Evolutionary conservation across 2,888 invertebrate species (phyloP), one percentile per base, ranked within the genome.

Genomic region (Phrixothrix hirtus): DNA sequence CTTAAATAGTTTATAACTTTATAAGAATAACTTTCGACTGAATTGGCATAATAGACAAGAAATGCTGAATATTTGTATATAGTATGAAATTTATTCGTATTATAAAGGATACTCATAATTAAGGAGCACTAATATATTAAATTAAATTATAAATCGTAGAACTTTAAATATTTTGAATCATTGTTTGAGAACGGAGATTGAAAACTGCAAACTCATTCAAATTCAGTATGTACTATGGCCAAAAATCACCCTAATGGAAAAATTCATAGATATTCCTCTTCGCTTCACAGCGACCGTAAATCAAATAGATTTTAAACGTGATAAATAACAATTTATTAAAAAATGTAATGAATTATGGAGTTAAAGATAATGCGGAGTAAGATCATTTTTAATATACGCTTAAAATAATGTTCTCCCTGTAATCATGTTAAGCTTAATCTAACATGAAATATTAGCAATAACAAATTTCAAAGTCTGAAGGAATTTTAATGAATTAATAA

Each of bases 201-300:
- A 61, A 64, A 65, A 64, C 59, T 63, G 63, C 62, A 61, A 59
- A 58, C 61, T 60, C 62, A 64, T 65, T 64, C 60, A 57, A 62
- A 63, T 63, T 63, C 60, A 55, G 51, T 49, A 46, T 60, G 61
- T 62, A 57, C 56, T 54, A 58, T 51, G 55, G 59, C 59, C 60
- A 61, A 62, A 65, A 62, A 57, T 64, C 62, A 59, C 45, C 58
- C 59, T 62, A 59, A 62, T 63, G 64, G 64, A 64, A 61, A 62
- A 62, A 61, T 62, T 59, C 60, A 60, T 55, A 60, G 57, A 62
- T 60, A 60, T 62, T 61, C 57, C 50, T 37, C 51, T 50, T 54
- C 55, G 55, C 26, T 57, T 52, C 52, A 36, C 56, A 58, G 44
- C 47, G 37, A 39, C 17, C 42, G 46, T 58, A 60, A 58, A 60